A percentile compares a stretch with the other conserved stretches of the same genome.
phyloP scores from a whole-genome alignment of 1,140 invertebrate genomes.

The Rhizoglyphus robini region DNA sequence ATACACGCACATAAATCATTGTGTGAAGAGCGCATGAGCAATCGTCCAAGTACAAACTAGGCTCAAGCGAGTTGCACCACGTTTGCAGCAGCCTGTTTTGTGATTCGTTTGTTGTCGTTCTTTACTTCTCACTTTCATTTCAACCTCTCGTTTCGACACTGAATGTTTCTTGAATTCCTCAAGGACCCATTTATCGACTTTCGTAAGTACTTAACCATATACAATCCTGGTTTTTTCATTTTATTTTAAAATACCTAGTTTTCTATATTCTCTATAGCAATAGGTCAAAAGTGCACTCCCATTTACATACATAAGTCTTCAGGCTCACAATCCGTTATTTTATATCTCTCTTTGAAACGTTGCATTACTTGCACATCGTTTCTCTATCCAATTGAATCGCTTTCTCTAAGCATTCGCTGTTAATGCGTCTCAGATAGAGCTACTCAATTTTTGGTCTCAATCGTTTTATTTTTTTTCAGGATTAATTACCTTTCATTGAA shows the following conservation, averaged over 20 bases:
- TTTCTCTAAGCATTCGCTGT: background rate
- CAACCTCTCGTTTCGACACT: background rate
- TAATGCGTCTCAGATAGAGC: background rate
- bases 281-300: background rate
- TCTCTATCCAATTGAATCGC: background rate
- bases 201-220: too few relatives aligned
- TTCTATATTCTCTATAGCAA: too few relatives aligned
- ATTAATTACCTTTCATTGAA: too few relatives aligned
- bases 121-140: background rate
- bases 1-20: too few relatives aligned
- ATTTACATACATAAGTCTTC: background rate
- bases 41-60: background rate
- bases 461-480: too few relatives aligned
- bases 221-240: too few relatives aligned
- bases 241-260: too few relatives aligned
- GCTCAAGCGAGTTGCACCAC: background rate
- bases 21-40: too few relatives aligned
- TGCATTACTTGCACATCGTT: background rate
- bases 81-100: background rate
- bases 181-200: too few relatives aligned
- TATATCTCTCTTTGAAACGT: background rate
- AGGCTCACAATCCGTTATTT: background rate
- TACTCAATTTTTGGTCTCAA: background rate
- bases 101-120: background rate
- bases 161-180: background rate